Evolutionary conservation across 2,888 invertebrate species (phyloP), one percentile per base, ranked within the genome.

Genomic region (Dicranocentrus wangi): DNA sequence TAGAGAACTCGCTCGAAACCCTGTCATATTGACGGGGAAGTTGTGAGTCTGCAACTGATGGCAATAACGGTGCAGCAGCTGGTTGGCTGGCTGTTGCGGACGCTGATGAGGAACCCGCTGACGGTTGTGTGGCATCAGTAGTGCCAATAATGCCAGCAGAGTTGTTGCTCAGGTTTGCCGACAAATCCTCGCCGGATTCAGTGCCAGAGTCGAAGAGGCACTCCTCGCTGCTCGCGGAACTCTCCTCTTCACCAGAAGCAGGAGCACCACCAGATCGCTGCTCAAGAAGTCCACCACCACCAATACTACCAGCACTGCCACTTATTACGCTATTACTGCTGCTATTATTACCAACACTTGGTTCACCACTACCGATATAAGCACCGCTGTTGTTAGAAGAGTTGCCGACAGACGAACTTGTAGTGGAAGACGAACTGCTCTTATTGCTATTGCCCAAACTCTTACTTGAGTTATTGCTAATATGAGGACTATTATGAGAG

Each of bases 131-230:
- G 19, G 43, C 28, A 19, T 32, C 63, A 53, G 71, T 27, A 32
- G 21, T 60, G 39, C 47, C 10, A 19, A 27, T 51, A 42, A 58
- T 28, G 28, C n/a, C 17, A 19, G 61, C 28, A 27, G 42, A 23
- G 10, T 2, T 39, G 55, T 17, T 53, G 32, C 58, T 79, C 39
- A 23, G 17, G 32, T 65, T 51, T 51, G 66, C 61, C 23, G 53
- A 69, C 65, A 92, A 89, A 88, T 93, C 93, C 88, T 93, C 93
- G 66, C 93, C 93, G 82, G 92, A 93, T 88, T 93, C 93, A 27
- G 92, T 92, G 80, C 92, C 92, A 66, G 93, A 92, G 88, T 93
- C 93, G 87, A 91, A 91, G 78, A 91, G 87, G 83, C 86, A 88
- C 87, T 84, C 88, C 85, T 76, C 86, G 42, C 43, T 63, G 32